These are phyloP conservation scores for Tragopan temminckii DNA, from an alignment of 2,797 vertebrate genomes.

Conservation along the genomic window DNA sequence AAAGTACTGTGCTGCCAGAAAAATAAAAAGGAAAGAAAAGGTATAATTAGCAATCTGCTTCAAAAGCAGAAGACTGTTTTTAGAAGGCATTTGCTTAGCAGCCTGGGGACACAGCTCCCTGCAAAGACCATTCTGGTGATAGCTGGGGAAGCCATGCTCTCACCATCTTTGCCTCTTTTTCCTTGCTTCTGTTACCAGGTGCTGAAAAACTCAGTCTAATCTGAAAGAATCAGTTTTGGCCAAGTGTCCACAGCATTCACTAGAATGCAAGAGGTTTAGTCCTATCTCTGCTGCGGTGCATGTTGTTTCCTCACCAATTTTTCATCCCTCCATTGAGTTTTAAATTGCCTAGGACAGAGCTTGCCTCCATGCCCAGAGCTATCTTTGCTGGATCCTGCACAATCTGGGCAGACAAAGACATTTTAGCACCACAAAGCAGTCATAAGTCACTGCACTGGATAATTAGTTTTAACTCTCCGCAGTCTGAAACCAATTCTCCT, in stretches of 20 bases:
- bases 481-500: constrained; percentile 15
- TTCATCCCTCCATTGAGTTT: background rate
- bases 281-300: background rate
- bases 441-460: background rate
- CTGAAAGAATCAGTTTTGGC: background rate
- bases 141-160: background rate
- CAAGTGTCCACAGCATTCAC: background rate
- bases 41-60: background rate
- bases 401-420: background rate
- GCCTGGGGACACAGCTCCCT: background rate
- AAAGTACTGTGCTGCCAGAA: background rate
- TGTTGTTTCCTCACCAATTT: background rate
- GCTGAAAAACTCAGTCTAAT: background rate
- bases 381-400: background rate
- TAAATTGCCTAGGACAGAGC: background rate
- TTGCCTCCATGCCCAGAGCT: background rate
- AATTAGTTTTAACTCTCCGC: constrained; percentile 57
- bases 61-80: background rate
- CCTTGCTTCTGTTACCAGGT: background rate
- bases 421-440: constrained; percentile 2
- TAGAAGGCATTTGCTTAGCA: background rate
- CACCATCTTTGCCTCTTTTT: background rate
- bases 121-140: too few species aligned
- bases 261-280: background rate
- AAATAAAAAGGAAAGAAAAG: background rate